A percentile compares a stretch with the other conserved stretches of the same genome.
These are phyloP conservation scores for Drosophila rellima DNA, from an alignment of 2,888 invertebrate species.

Conservation along the genomic window DNA sequence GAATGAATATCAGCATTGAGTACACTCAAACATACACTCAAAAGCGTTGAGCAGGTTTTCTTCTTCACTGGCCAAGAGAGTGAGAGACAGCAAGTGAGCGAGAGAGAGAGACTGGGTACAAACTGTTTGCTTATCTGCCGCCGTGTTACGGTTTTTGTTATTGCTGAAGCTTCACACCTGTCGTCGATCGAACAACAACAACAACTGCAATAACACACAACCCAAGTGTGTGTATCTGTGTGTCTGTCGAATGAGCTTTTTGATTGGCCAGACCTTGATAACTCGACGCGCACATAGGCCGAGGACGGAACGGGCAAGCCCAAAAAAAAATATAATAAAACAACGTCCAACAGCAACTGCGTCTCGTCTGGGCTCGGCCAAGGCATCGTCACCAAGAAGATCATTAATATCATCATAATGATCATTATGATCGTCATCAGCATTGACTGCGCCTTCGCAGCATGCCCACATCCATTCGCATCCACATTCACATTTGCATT, in stretches of 20 bases:
- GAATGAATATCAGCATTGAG: slow-evolving; percentile 68
- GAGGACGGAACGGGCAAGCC: slow-evolving; percentile 36
- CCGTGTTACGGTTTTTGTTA: slow-evolving; percentile 68
- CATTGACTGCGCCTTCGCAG: slow-evolving; percentile 61
- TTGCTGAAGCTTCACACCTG: slow-evolving; percentile 73
- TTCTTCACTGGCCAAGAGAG: neutral
- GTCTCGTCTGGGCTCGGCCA: slow-evolving; percentile 65
- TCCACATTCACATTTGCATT: slow-evolving; percentile 46
- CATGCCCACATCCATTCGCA: slow-evolving; percentile 45
- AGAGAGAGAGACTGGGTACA: neutral
- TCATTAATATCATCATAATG: slow-evolving; percentile 32
- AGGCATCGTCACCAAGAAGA: slow-evolving; percentile 53
- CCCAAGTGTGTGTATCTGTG: slow-evolving; percentile 30
- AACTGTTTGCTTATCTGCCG: slow-evolving; percentile 64
- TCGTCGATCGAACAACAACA: slow-evolving; percentile 49
- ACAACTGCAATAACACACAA: slow-evolving; percentile 12
- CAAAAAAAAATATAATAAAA: slow-evolving; percentile 5
- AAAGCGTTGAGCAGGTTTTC: slow-evolving; percentile 60
- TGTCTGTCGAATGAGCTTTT: slow-evolving; percentile 65
- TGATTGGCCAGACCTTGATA: slow-evolving; percentile 80
- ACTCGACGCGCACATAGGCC: slow-evolving; percentile 52
- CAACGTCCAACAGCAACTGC: slow-evolving; percentile 18
- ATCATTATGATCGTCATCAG: slow-evolving; percentile 26
- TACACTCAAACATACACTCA: slow-evolving; percentile 15
- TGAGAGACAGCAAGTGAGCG: slow-evolving; percentile 5